Percentiles rank a stretch among this genome's conserved stretches.
These are phyloP conservation scores for Eudorcas thomsonii DNA, from an alignment of 2,113 vertebrate species.

Conservation along the genomic window DNA sequence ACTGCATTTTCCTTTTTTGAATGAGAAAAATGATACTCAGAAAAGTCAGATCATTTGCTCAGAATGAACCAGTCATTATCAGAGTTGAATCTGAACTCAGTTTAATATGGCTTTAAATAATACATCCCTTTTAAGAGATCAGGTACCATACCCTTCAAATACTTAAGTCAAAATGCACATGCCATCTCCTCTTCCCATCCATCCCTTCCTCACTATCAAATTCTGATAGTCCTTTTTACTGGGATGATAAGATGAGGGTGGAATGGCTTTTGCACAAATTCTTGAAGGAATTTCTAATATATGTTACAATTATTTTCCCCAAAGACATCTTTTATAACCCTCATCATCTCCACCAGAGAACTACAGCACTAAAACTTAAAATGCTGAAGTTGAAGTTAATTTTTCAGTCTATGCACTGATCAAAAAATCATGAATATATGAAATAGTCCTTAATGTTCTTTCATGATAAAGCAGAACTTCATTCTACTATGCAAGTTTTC, in stretches of 20 bases:
- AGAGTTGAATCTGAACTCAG: neutral
- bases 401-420: neutral
- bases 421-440: neutral
- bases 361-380: neutral
- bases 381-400: neutral
- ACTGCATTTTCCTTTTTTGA: conserved; percentile 2
- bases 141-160: neutral
- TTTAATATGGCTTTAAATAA: neutral
- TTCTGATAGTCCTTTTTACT: neutral
- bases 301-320: neutral
- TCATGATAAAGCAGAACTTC: neutral
- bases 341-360: neutral
- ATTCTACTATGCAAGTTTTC: neutral
- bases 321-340: neutral
- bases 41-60: neutral
- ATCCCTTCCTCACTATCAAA: neutral
- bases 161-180: neutral
- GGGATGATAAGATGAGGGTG: neutral
- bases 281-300: neutral
- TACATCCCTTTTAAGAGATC: neutral
- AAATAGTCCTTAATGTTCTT: neutral
- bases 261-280: neutral
- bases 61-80: neutral
- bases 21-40: neutral
- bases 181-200: neutral